These are phyloP conservation scores for Saccostrea glomerata DNA, from an alignment of 1,140 invertebrate species.

Conservation along the genomic window DNA sequence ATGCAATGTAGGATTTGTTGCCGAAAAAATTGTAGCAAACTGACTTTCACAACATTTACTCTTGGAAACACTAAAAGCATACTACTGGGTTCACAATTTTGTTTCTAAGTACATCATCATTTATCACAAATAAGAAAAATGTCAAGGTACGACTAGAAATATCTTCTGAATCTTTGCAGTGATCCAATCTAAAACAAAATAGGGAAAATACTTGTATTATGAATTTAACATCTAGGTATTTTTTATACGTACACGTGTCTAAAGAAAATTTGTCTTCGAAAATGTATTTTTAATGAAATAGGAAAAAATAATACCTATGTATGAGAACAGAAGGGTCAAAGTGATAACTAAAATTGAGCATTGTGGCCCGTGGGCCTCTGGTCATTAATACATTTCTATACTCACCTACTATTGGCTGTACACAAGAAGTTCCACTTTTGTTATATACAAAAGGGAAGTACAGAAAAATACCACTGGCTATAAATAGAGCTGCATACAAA, in stretches of 20 bases:
- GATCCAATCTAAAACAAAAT: slow-evolving; percentile 60
- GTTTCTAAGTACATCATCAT: no score
- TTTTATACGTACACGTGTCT: neutral
- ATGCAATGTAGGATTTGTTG: no score
- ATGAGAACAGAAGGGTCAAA: no score
- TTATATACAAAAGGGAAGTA: slow-evolving; percentile 90
- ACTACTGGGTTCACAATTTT: no score
- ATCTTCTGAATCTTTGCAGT: slow-evolving; percentile 55
- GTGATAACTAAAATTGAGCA: no score
- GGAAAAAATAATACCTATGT: no score
- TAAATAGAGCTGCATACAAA: slow-evolving; percentile 87
- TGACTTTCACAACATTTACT: no score
- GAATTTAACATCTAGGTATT: neutral
- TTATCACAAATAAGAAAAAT: neutral
- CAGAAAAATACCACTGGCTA: slow-evolving; percentile 85
- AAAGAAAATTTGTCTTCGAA: neutral
- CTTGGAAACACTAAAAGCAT: no score
- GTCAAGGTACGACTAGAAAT: slow-evolving; percentile 27
- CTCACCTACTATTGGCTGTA: slow-evolving; percentile 75
- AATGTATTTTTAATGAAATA: no score
- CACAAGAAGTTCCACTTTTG: slow-evolving; percentile 73
- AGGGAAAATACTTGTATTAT: slow-evolving; percentile 1
- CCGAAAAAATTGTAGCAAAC: no score
- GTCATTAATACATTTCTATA: neutral
- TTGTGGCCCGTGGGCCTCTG: no score